phyloP scores from a whole-genome alignment of 2,113 vertebrate genomes.

The Anarhynchus alexandrinus region DNA sequence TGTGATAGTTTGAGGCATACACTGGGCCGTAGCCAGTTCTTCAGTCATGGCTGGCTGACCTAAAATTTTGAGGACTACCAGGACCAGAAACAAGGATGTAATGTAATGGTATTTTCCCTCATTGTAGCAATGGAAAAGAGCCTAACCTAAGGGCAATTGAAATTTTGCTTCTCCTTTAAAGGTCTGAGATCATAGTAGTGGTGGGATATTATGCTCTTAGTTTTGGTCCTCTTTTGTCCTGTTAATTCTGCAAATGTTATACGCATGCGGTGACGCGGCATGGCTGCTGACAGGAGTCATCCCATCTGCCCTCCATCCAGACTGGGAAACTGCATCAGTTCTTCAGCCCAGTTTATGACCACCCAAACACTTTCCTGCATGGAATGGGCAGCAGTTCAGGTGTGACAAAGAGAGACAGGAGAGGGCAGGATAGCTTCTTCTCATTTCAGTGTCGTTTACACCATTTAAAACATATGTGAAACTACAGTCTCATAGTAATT shows the following conservation, averaged over 20 bases:
- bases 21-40: not conserved
- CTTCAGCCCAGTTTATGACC: not conserved
- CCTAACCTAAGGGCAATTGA: not conserved
- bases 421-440: not conserved
- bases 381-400: not conserved
- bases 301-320: not conserved
- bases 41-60: not conserved
- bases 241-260: not conserved
- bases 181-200: not conserved
- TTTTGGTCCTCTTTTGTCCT: not conserved
- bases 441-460: not conserved
- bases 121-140: not conserved
- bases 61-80: not conserved
- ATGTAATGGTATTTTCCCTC: not conserved
- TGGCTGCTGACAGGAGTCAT: not conserved
- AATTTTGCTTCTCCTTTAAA: not conserved
- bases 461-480: not conserved
- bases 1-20: not conserved
- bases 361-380: not conserved
- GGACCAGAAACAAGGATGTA: not conserved
- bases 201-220: not conserved
- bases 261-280: rapidly evolving
- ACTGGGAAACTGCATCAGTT: not conserved
- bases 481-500: not conserved
- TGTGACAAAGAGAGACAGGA: not conserved